A percentile compares a stretch with the other conserved stretches of the same genome.
These are phyloP conservation scores for Tethya wilhelma DNA, from an alignment of 37 sponge, comb jelly and placozoan species.

Conservation along the genomic window DNA sequence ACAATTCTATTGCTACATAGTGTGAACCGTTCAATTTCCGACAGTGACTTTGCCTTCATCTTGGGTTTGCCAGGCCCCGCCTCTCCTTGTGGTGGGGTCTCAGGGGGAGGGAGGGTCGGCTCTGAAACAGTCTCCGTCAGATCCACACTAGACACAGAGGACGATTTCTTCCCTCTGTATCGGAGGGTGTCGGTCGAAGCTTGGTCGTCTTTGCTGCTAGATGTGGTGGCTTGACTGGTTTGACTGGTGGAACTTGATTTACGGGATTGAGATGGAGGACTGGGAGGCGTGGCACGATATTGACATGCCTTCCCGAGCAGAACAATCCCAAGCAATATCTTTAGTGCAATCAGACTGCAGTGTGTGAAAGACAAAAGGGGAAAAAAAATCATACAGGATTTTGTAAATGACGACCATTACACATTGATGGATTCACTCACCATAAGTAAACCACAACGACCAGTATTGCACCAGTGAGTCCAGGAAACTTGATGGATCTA, in stretches of 20 bases:
- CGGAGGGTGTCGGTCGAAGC: background rate
- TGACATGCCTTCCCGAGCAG: conserved; percentile 50
- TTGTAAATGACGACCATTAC: background rate
- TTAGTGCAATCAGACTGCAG: conserved; percentile 45
- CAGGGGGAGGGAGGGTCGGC: background rate
- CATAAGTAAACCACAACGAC: conserved; percentile 23
- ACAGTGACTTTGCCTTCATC: conserved; percentile 28
- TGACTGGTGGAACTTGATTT: background rate
- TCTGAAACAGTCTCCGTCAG: background rate
- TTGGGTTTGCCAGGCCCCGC: background rate
- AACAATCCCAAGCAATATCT: conserved; percentile 61
- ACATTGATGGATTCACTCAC: conserved; percentile 10
- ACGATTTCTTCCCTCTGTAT: background rate
- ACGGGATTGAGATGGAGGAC: too few relatives aligned
- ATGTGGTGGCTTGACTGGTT: conserved; percentile 1
- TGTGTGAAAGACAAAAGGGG: too few relatives aligned
- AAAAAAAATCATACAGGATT: background rate
- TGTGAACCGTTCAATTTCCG: conserved; percentile 66
- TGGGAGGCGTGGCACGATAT: too few relatives aligned
- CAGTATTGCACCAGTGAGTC: background rate
- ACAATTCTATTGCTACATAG: conserved; percentile 70
- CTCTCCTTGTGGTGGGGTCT: background rate
- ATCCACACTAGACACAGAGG: background rate
- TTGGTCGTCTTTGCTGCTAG: background rate
- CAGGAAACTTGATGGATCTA: conserved; percentile 43